Conservation (phyloP, 2,113 vertebrate genomes). For the Rhinogobius similis region DNA sequence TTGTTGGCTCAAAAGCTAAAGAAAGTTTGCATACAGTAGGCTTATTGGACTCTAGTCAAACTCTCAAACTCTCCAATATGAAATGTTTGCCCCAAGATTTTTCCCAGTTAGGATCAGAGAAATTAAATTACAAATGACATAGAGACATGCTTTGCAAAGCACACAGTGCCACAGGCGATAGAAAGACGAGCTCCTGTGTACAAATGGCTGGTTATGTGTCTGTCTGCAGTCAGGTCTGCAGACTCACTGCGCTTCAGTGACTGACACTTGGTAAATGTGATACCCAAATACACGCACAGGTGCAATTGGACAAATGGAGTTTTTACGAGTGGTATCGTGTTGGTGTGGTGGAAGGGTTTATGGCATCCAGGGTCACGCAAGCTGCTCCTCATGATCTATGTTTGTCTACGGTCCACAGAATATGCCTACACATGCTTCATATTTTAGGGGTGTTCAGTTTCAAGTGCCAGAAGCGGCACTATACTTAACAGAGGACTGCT, state of each 20-base stretch:
- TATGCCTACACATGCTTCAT: slow-evolving; percentile 75
- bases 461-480: slow-evolving; percentile 53
- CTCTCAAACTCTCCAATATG: slow-evolving; percentile 2
- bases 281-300: slow-evolving; percentile 46
- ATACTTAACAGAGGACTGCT: slow-evolving; percentile 50
- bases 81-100: neutral
- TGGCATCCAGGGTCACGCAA: slow-evolving; percentile 61
- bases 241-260: slow-evolving; percentile 34
- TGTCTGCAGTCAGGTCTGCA: slow-evolving; percentile 37
- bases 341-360: slow-evolving; percentile 60
- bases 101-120: no score
- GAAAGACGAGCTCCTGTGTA: slow-evolving; percentile 59
- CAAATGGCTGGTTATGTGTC: slow-evolving; percentile 75
- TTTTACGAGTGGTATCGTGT: slow-evolving; percentile 69
- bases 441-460: slow-evolving; percentile 76
- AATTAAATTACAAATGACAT: slow-evolving; percentile 69
- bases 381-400: slow-evolving; percentile 61
- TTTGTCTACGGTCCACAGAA: slow-evolving; percentile 65
- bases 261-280: slow-evolving; percentile 34
- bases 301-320: slow-evolving; percentile 50
- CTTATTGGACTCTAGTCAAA: slow-evolving; percentile 14
- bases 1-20: slow-evolving; percentile 15
- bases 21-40: slow-evolving; percentile 12
- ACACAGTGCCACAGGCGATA: slow-evolving; percentile 63
- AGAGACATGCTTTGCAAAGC: slow-evolving; percentile 59